These are phyloP conservation scores for Tetramorium simillimum DNA, from an alignment of 1,140 invertebrate genomes.

Conservation along the genomic window DNA sequence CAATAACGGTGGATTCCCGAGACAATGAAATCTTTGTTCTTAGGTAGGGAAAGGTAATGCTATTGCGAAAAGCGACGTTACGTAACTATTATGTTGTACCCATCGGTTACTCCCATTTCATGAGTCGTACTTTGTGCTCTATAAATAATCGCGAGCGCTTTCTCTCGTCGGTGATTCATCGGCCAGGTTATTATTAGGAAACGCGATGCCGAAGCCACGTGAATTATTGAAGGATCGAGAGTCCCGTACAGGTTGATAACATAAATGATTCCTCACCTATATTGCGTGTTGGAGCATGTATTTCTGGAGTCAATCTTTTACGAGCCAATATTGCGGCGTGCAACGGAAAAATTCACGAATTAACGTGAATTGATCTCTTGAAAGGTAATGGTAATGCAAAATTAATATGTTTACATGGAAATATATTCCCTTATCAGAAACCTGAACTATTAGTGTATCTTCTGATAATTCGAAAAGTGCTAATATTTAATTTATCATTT, in stretches of 20 bases:
- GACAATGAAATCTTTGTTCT: conserved; percentile 56
- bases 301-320: not conserved
- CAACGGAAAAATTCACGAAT: not conserved
- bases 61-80: conserved; percentile 42
- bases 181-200: conserved; percentile 30
- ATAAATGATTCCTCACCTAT: not conserved
- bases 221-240: not conserved
- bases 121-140: not conserved
- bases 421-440: too few relatives aligned
- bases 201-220: conserved; percentile 10
- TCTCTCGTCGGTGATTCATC: conserved; percentile 43
- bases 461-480: not conserved
- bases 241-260: not conserved
- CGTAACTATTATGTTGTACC: conserved; percentile 23
- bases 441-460: not conserved
- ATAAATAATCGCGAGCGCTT: conserved; percentile 27
- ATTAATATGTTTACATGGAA: not conserved
- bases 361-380: not conserved
- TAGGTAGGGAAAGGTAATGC: conserved; percentile 37
- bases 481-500: not conserved
- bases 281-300: not conserved
- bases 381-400: not conserved
- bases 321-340: not conserved
- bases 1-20: conserved; percentile 51
- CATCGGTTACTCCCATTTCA: conserved; percentile 41